Evolutionary conservation across 1,140 invertebrate genomes (phyloP).

Genomic region (Diorhabda sublineata): DNA sequence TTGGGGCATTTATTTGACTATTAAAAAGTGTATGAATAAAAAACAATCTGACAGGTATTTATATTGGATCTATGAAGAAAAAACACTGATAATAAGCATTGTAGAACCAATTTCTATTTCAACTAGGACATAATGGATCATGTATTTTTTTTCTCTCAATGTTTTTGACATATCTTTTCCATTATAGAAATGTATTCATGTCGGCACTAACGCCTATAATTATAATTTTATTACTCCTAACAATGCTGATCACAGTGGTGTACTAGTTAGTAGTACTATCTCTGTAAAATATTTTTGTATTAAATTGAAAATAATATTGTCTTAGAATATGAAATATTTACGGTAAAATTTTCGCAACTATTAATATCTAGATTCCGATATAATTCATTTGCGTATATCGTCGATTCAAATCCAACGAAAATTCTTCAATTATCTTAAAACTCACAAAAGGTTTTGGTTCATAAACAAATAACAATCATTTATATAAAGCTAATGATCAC

Average conservation of each 20-base stretch:
- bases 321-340: no score
- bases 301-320: no score
- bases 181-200: slow-evolving; percentile 16
- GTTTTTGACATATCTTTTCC: slow-evolving; percentile 19
- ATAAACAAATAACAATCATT: no score
- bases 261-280: not conserved
- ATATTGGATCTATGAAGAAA: slow-evolving; percentile 13
- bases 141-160: slow-evolving; percentile 13
- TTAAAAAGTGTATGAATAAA: slow-evolving; percentile 3
- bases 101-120: slow-evolving; percentile 19
- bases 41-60: slow-evolving; percentile 15
- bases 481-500: no score
- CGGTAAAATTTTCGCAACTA: no score
- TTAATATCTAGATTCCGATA: no score
- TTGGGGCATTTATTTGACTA: not conserved
- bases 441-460: no score
- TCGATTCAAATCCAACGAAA: no score
- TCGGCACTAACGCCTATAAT: slow-evolving; percentile 20
- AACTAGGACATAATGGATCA: slow-evolving; percentile 17
- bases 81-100: slow-evolving; percentile 19
- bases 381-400: no score
- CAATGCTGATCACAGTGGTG: not conserved
- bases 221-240: slow-evolving; percentile 20
- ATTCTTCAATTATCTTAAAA: no score
- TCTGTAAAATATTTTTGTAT: no score